phyloP scores from a whole-genome alignment of 2,888 invertebrate genomes.

The Drosophila testacea region DNA sequence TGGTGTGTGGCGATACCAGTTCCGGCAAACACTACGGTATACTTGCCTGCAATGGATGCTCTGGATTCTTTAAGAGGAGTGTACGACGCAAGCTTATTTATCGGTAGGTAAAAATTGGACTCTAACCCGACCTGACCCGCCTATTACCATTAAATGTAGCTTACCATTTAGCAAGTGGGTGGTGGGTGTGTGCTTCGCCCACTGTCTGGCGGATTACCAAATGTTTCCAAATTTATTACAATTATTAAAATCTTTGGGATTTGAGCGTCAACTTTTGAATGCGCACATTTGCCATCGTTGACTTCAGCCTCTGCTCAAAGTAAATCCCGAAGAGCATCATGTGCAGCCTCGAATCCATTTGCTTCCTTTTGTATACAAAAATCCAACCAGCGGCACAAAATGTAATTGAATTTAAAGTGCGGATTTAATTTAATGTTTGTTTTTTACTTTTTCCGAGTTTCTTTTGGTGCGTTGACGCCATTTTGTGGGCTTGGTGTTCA shows the following conservation, averaged over 20 bases:
- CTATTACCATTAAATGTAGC: constrained; percentile 39
- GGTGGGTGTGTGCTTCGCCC: constrained; percentile 54
- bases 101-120: constrained; percentile 88
- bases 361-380: constrained; percentile 18
- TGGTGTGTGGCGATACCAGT: constrained; percentile 98
- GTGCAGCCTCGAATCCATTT: constrained; percentile 48
- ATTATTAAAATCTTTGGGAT: constrained; percentile 80
- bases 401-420: constrained; percentile 81
- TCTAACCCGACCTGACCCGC: constrained; percentile 12
- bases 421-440: constrained; percentile 61
- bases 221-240: constrained; percentile 77
- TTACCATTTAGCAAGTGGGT: constrained; percentile 34
- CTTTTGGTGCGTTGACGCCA: constrained; percentile 1
- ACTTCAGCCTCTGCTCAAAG: constrained; percentile 37
- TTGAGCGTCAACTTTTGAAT: constrained; percentile 80
- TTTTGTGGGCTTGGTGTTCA: constrained; percentile 1
- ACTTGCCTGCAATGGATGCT: constrained; percentile 99
- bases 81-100: constrained; percentile 98
- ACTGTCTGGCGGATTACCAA: constrained; percentile 74
- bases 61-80: constrained; percentile 99
- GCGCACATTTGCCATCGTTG: constrained; percentile 71
- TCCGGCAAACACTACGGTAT: constrained; percentile 99
- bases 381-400: constrained; percentile 43
- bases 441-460: constrained; percentile 21
- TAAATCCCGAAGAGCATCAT: constrained; percentile 58